Evolutionary conservation across 2,888 invertebrate species (phyloP).

Genomic region (Caenorhabditis sp.): DNA sequence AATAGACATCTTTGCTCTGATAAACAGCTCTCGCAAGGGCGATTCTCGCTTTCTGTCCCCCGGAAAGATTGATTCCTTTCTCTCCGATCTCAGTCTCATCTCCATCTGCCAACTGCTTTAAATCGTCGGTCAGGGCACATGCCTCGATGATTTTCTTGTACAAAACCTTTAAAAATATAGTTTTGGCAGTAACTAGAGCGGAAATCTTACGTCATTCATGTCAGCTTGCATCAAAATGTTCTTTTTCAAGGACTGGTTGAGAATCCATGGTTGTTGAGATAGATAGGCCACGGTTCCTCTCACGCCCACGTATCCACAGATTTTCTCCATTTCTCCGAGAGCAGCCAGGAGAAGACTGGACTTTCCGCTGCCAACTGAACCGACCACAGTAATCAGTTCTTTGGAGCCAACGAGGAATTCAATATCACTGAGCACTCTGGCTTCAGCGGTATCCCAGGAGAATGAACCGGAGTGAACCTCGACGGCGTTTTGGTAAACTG

Average conservation of each 20-base stretch:
- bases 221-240: conserved; percentile 84
- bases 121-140: conserved; percentile 72
- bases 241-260: conserved; percentile 91
- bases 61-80: conserved; percentile 78
- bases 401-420: conserved; percentile 47
- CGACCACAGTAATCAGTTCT: conserved; percentile 61
- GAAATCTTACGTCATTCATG: conserved; percentile 31
- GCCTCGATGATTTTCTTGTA: conserved; percentile 61
- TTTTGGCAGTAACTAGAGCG: too few relatives aligned
- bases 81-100: conserved; percentile 78
- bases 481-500: conserved; percentile 57
- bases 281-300: conserved; percentile 87
- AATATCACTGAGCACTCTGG: conserved; percentile 48
- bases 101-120: conserved; percentile 71
- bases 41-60: conserved; percentile 83
- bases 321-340: conserved; percentile 83
- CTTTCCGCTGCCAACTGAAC: conserved; percentile 67
- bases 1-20: conserved; percentile 89
- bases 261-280: conserved; percentile 97
- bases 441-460: conserved; percentile 54
- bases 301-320: conserved; percentile 72
- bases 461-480: conserved; percentile 60
- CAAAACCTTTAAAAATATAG: conserved; percentile 45
- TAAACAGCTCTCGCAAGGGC: conserved; percentile 93
- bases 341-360: conserved; percentile 62